Base-by-base conservation (phyloP, 2,797 vertebrate species). In the Anguilla obscura region DNA sequence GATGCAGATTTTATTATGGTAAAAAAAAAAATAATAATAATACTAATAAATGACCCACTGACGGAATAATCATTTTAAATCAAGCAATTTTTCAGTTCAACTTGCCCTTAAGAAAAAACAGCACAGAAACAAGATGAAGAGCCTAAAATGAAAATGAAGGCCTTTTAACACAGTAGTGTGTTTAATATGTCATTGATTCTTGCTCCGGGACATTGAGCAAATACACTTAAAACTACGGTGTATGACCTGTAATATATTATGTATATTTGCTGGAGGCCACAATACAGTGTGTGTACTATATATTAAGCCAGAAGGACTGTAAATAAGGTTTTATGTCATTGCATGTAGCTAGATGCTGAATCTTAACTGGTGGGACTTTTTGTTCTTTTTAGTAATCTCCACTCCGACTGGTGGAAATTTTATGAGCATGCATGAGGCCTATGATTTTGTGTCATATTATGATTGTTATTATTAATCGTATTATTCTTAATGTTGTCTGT, bases 291-390 rank as follows among this genome's bases (percentile, higher is more conserved):
- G 92, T 96, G 95, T 96, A 96, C 95, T 95, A 94, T 95, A 96
- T 92, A 92, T 94, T 93, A 95, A 92, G 93, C 93, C 94, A 94
- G 95, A 94, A 92, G 94, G 94, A 95, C 95, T 94, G 95, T 95
- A 95, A 93, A 96, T 95, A 94, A 96, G 93, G 94, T 94, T 90
- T 86, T 94, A 66, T 96, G 94, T 96, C 94, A 95, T 95, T 96
- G 96, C 96, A 97, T 96, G 96, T 96, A 96, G 95, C 96, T 96
- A 95, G 94, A 92, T 91, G 93, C 94, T 96, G 95, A 93, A 93
- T 95, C 94, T 93, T 91, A 95, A 92, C 94, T 93, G 95, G 95
- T 96, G 94, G 93, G 94, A 94, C 94, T 94, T 94, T 95, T 94
- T 92, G 92, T 95, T 95, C 94, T 95, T 96, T 95, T 95, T 95